Conservation (phyloP, 2,888 invertebrate species). For the Drosophila yooni region DNA sequence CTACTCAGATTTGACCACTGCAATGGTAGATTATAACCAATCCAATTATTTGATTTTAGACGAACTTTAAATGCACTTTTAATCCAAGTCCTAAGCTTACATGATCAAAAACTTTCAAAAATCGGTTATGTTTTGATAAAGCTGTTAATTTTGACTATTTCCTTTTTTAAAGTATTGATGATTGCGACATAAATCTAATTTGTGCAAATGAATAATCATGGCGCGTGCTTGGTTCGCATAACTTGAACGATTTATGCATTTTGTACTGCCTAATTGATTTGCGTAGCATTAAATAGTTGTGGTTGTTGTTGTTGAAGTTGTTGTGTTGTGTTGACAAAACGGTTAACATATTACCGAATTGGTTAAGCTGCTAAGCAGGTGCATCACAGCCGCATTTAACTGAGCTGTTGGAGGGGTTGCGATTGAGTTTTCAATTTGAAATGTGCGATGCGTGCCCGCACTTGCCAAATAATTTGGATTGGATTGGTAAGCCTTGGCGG, state of each 20-base stretch:
- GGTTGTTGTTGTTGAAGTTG: slow-evolving; percentile 1
- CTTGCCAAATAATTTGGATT: slow-evolving; percentile 68
- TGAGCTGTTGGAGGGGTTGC: slow-evolving; percentile 11
- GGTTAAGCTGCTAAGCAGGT: slow-evolving; percentile 47
- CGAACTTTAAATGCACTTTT: background rate
- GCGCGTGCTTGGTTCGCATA: slow-evolving; percentile 65
- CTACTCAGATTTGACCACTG: background rate
- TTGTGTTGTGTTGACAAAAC: slow-evolving; percentile 10
- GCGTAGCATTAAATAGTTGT: slow-evolving; percentile 42
- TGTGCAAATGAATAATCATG: slow-evolving; percentile 31
- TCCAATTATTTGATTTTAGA: background rate
- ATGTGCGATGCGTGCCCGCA: slow-evolving; percentile 68
- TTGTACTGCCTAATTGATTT: slow-evolving; percentile 73
- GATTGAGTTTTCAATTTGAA: slow-evolving; percentile 60
- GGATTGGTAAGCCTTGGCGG: slow-evolving; percentile 63
- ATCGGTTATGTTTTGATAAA: background rate
- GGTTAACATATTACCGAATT: slow-evolving; percentile 41
- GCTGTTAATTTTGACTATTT: background rate
- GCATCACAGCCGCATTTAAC: slow-evolving; percentile 49
- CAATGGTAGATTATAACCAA: background rate
- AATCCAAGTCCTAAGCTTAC: background rate
- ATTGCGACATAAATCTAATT: slow-evolving; percentile 45
- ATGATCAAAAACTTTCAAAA: background rate
- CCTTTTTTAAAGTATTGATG: background rate
- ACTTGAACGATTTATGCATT: slow-evolving; percentile 58